Evolutionary conservation across 2,113 vertebrate species (phyloP).

Genomic region (Carettochelys insculpta): DNA sequence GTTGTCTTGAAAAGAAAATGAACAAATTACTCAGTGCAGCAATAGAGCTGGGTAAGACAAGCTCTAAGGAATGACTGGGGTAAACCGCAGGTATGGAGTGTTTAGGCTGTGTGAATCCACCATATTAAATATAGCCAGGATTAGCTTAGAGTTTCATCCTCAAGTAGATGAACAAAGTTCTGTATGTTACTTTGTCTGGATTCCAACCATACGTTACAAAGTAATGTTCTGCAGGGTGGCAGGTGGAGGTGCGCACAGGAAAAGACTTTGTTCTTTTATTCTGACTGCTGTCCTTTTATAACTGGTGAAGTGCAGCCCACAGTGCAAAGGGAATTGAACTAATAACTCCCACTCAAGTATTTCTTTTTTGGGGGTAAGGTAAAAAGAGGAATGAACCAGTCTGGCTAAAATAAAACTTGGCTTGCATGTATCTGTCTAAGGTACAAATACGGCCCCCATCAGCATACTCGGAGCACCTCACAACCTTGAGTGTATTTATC

Average conservation of each 20-base stretch:
- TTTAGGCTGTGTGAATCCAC: neutral
- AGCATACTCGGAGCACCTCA: neutral
- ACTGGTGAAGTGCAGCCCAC: neutral
- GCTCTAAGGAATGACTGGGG: neutral
- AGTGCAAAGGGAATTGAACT: neutral
- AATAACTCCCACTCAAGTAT: neutral
- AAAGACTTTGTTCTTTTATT: neutral
- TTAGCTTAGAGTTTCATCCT: neutral
- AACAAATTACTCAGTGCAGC: rapidly evolving
- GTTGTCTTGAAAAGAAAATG: neutral
- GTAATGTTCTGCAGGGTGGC: rapidly evolving
- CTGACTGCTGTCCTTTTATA: neutral
- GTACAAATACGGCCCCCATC: neutral
- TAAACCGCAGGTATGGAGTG: rapidly evolving
- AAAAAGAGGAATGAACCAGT: neutral
- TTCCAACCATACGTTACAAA: neutral
- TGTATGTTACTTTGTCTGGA: rapidly evolving
- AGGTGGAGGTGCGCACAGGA: too few relatives aligned
- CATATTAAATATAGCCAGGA: neutral
- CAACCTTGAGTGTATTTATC: neutral
- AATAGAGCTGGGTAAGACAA: neutral
- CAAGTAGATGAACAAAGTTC: neutral
- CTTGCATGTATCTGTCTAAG: neutral
- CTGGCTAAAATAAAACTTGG: neutral
- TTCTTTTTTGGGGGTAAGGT: neutral